phyloP scores from a whole-genome alignment of 2,797 vertebrate species.

The Lycodopsis pacificus region DNA sequence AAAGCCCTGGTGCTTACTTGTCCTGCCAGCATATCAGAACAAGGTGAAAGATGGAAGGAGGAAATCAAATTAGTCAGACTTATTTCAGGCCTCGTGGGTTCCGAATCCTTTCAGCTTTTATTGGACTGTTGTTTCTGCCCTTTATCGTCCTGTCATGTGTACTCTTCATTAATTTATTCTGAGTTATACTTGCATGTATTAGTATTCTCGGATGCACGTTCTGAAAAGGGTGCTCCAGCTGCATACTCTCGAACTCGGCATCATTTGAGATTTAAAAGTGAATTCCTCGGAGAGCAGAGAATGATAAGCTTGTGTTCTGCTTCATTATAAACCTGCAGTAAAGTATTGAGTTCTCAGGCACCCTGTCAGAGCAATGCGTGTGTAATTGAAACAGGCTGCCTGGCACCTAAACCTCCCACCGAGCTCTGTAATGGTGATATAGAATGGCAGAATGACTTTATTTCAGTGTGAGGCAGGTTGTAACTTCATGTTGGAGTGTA shows the following conservation, averaged over 20 bases:
- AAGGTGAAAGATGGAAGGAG: background rate
- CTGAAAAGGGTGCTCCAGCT: background rate
- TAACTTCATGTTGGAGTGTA: background rate
- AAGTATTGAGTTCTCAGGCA: background rate
- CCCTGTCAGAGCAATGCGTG: background rate
- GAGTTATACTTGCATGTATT: slow-evolving; percentile 9
- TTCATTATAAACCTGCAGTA: background rate
- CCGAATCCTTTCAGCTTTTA: background rate
- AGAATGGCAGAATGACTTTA: background rate
- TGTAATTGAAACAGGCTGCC: background rate
- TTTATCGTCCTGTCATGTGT: background rate
- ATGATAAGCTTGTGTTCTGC: background rate
- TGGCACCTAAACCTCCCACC: background rate
- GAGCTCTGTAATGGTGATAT: background rate
- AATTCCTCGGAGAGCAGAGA: background rate
- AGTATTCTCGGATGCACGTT: background rate
- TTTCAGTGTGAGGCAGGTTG: background rate
- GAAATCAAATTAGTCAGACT: slow-evolving; percentile 25
- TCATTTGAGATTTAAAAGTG: background rate
- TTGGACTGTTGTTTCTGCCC: slow-evolving; percentile 12
- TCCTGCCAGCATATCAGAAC: slow-evolving; percentile 9
- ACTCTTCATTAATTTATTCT: slow-evolving; percentile 21
- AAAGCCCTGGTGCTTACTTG: background rate
- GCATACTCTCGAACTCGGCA: background rate
- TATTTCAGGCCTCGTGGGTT: slow-evolving; percentile 13